Percentiles rank a stretch among this genome's conserved stretches.
These are phyloP conservation scores for Aleiodes alternator DNA, from an alignment of 2,888 invertebrate genomes.

Conservation along the genomic window DNA sequence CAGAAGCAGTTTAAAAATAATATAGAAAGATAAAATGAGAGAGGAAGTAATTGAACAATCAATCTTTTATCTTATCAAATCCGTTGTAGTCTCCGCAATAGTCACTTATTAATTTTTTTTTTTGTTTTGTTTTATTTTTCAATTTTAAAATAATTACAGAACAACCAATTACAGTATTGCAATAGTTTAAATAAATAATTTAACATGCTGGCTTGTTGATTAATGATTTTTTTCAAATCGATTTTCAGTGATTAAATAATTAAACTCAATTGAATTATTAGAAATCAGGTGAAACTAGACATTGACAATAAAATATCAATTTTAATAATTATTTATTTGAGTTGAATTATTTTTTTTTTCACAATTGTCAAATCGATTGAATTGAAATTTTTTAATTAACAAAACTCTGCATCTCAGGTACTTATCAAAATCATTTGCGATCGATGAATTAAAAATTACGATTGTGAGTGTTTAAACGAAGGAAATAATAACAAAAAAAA, in stretches of 20 bases:
- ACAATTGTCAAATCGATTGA: constrained; percentile 49
- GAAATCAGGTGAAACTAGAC: not conserved
- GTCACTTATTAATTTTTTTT: constrained; percentile 59
- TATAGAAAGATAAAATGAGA: constrained; percentile 13
- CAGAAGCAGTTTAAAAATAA: constrained; percentile 20
- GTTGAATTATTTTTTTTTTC: constrained; percentile 50
- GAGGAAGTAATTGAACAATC: constrained; percentile 37
- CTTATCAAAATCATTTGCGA: constrained; percentile 58
- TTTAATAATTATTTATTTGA: not conserved
- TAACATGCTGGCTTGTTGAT: constrained; percentile 53
- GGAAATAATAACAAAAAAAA: too few species aligned
- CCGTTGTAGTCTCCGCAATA: constrained; percentile 72
- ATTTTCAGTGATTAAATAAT: not conserved
- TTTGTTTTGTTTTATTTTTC: constrained; percentile 50
- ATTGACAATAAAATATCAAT: constrained; percentile 28
- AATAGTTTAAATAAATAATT: constrained; percentile 71
- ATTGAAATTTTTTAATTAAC: constrained; percentile 24
- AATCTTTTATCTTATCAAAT: constrained; percentile 41
- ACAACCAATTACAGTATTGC: constrained; percentile 75
- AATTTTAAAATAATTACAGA: constrained; percentile 57
- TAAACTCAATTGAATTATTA: constrained; percentile 2
- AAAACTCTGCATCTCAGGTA: constrained; percentile 63
- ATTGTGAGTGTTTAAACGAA: constrained; percentile 39
- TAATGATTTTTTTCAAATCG: not conserved
- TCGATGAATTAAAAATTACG: constrained; percentile 55